Percentiles rank a stretch among this genome's conserved stretches.
These are phyloP conservation scores for Leucopsar rothschildi DNA, from an alignment of 2,113 vertebrate genomes.

Conservation along the genomic window DNA sequence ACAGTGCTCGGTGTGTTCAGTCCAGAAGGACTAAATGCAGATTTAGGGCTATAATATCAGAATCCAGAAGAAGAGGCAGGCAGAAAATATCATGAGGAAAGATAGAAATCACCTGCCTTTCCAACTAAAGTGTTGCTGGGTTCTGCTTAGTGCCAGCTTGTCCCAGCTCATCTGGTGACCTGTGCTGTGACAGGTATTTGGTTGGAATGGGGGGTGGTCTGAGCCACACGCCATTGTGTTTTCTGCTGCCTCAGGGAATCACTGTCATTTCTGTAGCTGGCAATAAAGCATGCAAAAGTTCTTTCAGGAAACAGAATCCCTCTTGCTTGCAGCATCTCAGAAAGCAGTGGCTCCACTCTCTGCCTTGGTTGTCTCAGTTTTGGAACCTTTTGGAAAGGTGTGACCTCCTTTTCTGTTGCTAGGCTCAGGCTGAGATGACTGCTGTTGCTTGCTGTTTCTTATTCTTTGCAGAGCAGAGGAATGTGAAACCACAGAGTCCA, in stretches of 20 bases:
- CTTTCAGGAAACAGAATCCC: background rate
- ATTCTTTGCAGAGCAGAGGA: background rate
- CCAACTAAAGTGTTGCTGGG: background rate
- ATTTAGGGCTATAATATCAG: background rate
- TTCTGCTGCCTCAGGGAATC: background rate
- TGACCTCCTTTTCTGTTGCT: background rate
- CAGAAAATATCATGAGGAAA: background rate
- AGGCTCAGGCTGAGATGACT: background rate
- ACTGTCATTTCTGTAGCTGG: background rate
- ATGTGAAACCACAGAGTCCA: background rate
- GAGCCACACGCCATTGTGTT: rapidly evolving
- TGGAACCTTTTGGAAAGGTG: background rate
- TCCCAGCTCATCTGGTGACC: background rate
- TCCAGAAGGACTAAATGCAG: background rate
- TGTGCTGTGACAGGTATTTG: background rate
- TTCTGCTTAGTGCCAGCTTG: background rate
- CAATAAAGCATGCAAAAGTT: background rate
- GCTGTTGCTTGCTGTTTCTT: background rate
- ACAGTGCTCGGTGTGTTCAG: background rate
- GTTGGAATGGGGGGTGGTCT: background rate
- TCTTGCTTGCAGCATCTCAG: background rate
- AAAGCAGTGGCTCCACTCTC: background rate
- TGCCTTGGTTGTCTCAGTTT: background rate
- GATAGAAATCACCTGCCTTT: background rate
- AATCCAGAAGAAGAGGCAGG: background rate